Conservation (phyloP, 1,140 invertebrate species). For the Anastatus disparis region DNA sequence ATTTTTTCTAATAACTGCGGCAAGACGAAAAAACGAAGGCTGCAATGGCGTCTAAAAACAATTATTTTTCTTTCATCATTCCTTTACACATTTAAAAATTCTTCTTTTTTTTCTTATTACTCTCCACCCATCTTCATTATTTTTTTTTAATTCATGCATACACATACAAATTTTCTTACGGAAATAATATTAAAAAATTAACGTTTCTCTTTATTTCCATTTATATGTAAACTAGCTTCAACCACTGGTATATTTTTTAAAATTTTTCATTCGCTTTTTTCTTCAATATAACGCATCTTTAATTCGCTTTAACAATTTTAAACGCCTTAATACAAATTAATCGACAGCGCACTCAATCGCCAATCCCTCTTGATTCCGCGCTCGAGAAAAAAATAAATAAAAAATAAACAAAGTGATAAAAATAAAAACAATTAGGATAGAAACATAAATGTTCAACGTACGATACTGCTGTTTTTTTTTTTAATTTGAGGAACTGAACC, state of each 20-base stretch:
- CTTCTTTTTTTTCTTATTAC: background rate
- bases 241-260: slow-evolving; percentile 50
- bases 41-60: slow-evolving; percentile 37
- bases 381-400: background rate
- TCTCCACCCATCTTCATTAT: no score
- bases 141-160: slow-evolving; percentile 19
- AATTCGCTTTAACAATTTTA: slow-evolving; percentile 35
- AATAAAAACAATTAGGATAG: background rate
- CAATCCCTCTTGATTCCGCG: slow-evolving; percentile 21
- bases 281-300: slow-evolving; percentile 18
- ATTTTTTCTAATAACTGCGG: slow-evolving; percentile 52
- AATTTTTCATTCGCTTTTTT: slow-evolving; percentile 5
- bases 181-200: slow-evolving; percentile 37
- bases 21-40: slow-evolving; percentile 59
- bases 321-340: slow-evolving; percentile 33
- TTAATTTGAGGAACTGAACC: slow-evolving; percentile 28
- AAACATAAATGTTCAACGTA: background rate
- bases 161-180: background rate
- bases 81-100: background rate
- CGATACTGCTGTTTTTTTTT: no score
- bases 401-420: background rate
- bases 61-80: slow-evolving; percentile 3
- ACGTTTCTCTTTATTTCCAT: slow-evolving; percentile 27
- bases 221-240: slow-evolving; percentile 48
- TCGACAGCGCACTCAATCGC: slow-evolving; percentile 31